Percentiles rank a stretch among this genome's conserved stretches.
Conservation (phyloP, 2,113 vertebrate genomes). For the Illadopsis cleaveri region DNA sequence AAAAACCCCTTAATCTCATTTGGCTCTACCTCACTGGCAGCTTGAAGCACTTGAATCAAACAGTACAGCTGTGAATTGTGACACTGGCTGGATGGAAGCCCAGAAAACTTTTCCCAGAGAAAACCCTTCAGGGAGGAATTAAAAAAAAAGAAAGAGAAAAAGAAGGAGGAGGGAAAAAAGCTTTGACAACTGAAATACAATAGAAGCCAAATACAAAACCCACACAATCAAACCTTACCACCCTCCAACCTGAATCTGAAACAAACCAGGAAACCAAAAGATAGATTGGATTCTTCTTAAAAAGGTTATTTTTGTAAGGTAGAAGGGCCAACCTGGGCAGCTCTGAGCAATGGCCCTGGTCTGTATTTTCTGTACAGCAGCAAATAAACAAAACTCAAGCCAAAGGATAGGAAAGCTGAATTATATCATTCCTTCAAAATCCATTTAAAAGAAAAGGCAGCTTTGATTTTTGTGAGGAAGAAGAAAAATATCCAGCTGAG, state of each 20-base stretch:
- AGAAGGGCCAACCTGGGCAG: not conserved
- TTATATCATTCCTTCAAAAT: not conserved
- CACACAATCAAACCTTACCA: not conserved
- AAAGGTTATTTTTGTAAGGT: conserved; percentile 8
- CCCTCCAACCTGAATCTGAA: not conserved
- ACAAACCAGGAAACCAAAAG: not conserved
- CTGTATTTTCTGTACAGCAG: not conserved
- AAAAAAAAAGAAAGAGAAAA: not conserved
- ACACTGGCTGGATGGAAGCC: conserved; percentile 45
- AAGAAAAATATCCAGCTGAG: conserved; percentile 14
- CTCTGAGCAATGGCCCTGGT: not conserved
- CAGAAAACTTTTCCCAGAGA: conserved; percentile 68
- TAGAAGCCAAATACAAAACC: not conserved
- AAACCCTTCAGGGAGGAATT: conserved; percentile 35
- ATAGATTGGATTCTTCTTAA: not conserved
- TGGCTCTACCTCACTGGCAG: conserved; percentile 63
- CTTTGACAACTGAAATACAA: conserved; percentile 4
- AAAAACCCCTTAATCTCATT: conserved; percentile 70
- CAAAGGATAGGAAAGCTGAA: not conserved
- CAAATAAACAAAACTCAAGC: not conserved
- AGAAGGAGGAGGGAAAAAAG: not conserved
- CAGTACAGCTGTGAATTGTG: conserved; percentile 66
- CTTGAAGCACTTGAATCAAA: conserved; percentile 68
- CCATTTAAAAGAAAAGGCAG: not conserved
- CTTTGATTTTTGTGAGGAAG: conserved; percentile 9